Conservation (phyloP, 2,113 vertebrate species). For the Odocoileus hemionus region DNA sequence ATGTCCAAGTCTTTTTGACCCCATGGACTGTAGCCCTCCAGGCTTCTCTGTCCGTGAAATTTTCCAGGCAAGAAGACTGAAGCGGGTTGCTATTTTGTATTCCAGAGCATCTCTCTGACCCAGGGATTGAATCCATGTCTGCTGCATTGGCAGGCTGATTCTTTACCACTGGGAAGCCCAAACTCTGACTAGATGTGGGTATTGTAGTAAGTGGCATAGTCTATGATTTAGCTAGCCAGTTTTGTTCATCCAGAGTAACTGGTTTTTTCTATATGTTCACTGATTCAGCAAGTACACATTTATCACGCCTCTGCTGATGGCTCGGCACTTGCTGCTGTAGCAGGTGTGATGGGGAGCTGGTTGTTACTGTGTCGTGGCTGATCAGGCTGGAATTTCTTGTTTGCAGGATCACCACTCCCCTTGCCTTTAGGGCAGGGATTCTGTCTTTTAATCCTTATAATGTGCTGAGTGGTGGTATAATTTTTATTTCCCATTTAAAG, state of each 20-base stretch:
- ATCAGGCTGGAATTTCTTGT: not conserved
- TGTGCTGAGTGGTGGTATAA: not conserved
- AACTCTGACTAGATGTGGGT: not conserved
- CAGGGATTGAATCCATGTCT: not conserved
- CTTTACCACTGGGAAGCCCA: not conserved
- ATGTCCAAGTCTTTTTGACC: not conserved
- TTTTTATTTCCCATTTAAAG: not conserved
- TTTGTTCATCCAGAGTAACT: not conserved
- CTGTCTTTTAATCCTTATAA: not conserved
- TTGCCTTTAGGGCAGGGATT: not conserved
- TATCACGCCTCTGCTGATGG: fast-evolving
- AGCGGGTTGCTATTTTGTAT: not conserved
- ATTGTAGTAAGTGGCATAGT: not conserved
- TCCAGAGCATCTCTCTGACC: not conserved
- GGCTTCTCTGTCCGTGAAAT: not conserved
- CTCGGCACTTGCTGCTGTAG: fast-evolving
- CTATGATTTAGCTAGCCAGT: not conserved
- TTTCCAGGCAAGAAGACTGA: not conserved
- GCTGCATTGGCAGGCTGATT: not conserved
- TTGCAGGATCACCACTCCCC: not conserved
- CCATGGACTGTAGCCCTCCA: not conserved
- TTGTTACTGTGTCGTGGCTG: fast-evolving
- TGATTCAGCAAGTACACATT: not conserved
- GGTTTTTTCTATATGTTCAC: not conserved
- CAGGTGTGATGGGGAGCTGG: not conserved